Evolutionary conservation across 2,113 vertebrate species (phyloP).

Genomic region (Elephantulus edwardii): DNA sequence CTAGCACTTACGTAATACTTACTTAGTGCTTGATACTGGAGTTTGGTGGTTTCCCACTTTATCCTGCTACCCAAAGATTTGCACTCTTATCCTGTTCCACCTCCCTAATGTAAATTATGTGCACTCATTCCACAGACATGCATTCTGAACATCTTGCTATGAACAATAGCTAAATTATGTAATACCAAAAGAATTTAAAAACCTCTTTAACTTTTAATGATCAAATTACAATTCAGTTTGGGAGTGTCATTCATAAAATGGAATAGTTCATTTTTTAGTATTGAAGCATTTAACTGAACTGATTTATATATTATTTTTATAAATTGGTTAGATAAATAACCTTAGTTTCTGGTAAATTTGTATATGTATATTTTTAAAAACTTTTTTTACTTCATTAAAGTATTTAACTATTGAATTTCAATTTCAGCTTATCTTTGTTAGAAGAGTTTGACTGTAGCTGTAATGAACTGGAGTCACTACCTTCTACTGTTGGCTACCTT

Average conservation of each 20-base stretch:
- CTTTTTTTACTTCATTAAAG: background rate
- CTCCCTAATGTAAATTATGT: background rate
- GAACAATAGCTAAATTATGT: background rate
- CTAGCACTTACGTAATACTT: too few species aligned
- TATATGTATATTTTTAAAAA: background rate
- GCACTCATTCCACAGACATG: background rate
- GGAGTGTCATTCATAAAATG: conserved; percentile 5
- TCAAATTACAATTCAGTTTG: conserved; percentile 17
- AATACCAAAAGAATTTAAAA: background rate
- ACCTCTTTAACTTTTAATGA: background rate
- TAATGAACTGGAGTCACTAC: conserved; percentile 96
- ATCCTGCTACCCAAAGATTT: background rate
- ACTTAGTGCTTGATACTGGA: background rate
- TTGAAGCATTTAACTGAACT: background rate
- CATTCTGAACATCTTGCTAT: background rate
- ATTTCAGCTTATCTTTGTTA: conserved; percentile 93
- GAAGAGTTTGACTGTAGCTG: conserved; percentile 99
- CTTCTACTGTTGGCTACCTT: conserved; percentile 95
- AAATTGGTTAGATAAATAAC: background rate
- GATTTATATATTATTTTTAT: background rate
- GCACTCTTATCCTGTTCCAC: background rate
- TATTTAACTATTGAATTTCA: conserved; percentile 66
- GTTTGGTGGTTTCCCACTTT: background rate
- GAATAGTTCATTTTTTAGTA: background rate
- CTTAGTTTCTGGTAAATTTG: background rate